Base-by-base conservation (phyloP, 2,113 vertebrate genomes). In the Accipiter cooperii region DNA sequence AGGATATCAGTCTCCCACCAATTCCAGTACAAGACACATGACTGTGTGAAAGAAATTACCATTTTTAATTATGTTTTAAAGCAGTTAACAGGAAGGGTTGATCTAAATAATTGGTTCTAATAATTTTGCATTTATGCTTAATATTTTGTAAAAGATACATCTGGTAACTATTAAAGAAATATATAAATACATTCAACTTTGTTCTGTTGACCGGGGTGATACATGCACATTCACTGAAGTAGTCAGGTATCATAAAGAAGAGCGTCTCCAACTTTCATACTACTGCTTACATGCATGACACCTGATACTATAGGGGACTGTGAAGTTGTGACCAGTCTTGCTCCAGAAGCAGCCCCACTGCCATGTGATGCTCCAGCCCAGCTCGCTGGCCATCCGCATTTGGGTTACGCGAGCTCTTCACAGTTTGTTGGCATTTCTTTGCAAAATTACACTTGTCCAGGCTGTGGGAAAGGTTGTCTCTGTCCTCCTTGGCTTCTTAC, bases 381-480 rank as follows among this genome's bases (percentile, higher is more conserved):
- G 42, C 17, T 54, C 12, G 0, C n/a, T 87, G n/a, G 12, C 38
- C 47, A 46, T 24, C 57, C 0, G 0, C 16, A 11, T n/a, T 33
- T 46, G 52, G 9, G 3, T 34, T 63, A 3, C 0, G 1, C 8
- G 58, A 89, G 29, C 4, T 61, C 29, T 69, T 51, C 33, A 69
- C 25, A 28, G 8, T 51, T 51, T 17, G 12, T 22, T 33, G 51
- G 16, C 8, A 52, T 73, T 73, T 84, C 28, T 79, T 84, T 73
- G 17, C 33, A 76, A 76, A 76, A 76, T 63, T 64, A 7, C 66
- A 34, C n/a, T 80, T 54, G 33, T 19, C 47, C 9, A 21, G 52
- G 28, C 24, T 60, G 44, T 68, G 47, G 28, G 33, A 86, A 63
- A 31, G 19, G 17, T 31, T 86, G 6, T 22, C 21, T 60, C 4